A percentile compares a stretch with the other conserved stretches of the same genome.
phyloP scores from a whole-genome alignment of 2,113 vertebrate genomes.

The Myiozetetes cayanensis region DNA sequence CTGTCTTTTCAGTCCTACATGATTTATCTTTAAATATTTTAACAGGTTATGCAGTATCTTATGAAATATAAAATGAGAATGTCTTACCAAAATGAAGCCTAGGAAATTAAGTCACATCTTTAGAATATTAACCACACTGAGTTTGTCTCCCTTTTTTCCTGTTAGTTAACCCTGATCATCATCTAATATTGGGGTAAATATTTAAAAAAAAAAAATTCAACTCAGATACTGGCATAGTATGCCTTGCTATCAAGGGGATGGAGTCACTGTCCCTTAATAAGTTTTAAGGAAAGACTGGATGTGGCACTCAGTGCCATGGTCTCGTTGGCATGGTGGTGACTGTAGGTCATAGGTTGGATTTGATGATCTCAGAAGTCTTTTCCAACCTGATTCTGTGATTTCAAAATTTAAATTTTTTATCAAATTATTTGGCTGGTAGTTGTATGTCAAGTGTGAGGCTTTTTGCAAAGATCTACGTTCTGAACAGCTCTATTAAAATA shows the following conservation, averaged over 20 bases:
- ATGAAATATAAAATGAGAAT: conserved; percentile 68
- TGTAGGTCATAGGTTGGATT: background rate
- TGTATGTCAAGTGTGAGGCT: background rate
- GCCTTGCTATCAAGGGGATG: background rate
- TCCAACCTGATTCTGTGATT: background rate
- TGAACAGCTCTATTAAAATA: conserved; percentile 11
- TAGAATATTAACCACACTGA: conserved; percentile 59
- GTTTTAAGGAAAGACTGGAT: background rate
- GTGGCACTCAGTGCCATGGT: background rate
- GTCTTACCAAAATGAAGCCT: conserved; percentile 55
- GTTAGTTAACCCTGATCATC: conserved; percentile 45
- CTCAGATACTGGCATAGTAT: background rate
- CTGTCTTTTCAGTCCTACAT: conserved; percentile 61
- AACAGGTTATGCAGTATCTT: conserved; percentile 55
- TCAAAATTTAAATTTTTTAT: background rate
- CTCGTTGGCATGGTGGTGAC: background rate
- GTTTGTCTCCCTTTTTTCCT: conserved; percentile 1
- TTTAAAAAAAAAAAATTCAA: background rate
- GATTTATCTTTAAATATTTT: conserved; percentile 74
- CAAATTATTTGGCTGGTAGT: background rate
- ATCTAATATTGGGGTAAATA: conserved; percentile 47
- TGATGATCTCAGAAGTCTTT: background rate
- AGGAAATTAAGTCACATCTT: conserved; percentile 61
- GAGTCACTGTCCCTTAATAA: background rate
- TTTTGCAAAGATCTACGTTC: background rate